phyloP scores from a whole-genome alignment of 2,888 invertebrate species.

The Ashinkailepas kermadecensis region DNA sequence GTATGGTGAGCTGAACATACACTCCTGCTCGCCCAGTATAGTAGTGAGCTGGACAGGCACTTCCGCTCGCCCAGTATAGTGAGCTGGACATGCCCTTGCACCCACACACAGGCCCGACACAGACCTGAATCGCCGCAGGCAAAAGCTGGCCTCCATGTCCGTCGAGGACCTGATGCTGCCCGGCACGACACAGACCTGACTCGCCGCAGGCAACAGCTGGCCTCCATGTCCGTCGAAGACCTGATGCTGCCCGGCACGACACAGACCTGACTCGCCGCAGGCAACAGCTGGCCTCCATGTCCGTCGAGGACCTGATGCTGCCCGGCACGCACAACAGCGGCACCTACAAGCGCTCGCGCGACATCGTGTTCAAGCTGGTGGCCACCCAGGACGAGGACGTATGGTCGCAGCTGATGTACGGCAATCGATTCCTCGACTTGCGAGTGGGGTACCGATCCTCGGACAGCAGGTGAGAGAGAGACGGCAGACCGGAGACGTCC shows the following conservation, averaged over 20 bases:
- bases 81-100: too few species aligned
- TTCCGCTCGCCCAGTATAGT: too few species aligned
- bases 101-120: too few species aligned
- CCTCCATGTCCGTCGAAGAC: conserved; percentile 18
- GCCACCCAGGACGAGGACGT: conserved; percentile 66
- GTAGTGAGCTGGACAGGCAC: too few species aligned
- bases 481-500: too few species aligned
- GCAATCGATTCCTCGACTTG: conserved; percentile 72
- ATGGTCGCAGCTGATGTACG: conserved; percentile 74
- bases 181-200: too few species aligned
- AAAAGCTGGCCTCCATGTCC: too few species aligned
- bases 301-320: conserved; percentile 46
- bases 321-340: conserved; percentile 65
- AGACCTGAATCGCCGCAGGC: too few species aligned
- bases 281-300: conserved; percentile 8
- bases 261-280: neutral
- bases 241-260: conserved; percentile 60
- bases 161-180: too few species aligned
- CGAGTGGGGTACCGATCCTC: conserved; percentile 60
- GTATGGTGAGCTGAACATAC: too few species aligned
- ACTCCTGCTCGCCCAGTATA: too few species aligned
- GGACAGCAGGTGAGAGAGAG: conserved; percentile 46
- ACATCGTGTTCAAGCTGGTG: conserved; percentile 34
- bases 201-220: conserved; percentile 1
- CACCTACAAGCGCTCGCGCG: conserved; percentile 43